A percentile compares a stretch with the other conserved stretches of the same genome.
phyloP scores from a whole-genome alignment of 2,113 vertebrate species.

The Australoheros scitulus region DNA sequence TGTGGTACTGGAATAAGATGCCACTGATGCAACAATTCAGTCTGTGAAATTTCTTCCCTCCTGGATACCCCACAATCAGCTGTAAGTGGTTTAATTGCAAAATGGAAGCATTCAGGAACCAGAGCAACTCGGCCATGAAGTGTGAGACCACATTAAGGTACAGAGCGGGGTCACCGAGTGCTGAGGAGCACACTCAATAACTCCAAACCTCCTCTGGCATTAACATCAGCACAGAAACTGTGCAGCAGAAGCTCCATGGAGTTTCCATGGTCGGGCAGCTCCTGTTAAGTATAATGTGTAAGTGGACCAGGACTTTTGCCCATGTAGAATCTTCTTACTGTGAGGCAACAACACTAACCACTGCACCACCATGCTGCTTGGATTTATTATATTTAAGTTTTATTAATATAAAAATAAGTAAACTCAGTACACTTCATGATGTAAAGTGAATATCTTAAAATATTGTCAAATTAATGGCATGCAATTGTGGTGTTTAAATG shows the following conservation, averaged over 20 bases:
- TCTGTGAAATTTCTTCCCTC: background rate
- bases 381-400: too few relatives aligned
- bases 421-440: background rate
- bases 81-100: background rate
- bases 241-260: background rate
- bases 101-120: background rate
- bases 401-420: background rate
- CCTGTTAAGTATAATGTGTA: background rate
- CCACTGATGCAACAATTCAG: background rate
- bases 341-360: background rate
- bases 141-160: too few relatives aligned
- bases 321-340: background rate
- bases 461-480: background rate
- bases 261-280: background rate
- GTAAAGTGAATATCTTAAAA: background rate
- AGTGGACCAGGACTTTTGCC: background rate
- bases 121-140: background rate
- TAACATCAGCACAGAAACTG: background rate
- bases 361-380: background rate
- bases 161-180: background rate
- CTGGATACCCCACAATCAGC: background rate
- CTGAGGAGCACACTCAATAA: background rate
- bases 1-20: background rate
- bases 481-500: background rate
- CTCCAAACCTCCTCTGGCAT: background rate